Evolutionary conservation across 2,888 invertebrate genomes (phyloP).

Genomic region (Oscheius sp.): DNA sequence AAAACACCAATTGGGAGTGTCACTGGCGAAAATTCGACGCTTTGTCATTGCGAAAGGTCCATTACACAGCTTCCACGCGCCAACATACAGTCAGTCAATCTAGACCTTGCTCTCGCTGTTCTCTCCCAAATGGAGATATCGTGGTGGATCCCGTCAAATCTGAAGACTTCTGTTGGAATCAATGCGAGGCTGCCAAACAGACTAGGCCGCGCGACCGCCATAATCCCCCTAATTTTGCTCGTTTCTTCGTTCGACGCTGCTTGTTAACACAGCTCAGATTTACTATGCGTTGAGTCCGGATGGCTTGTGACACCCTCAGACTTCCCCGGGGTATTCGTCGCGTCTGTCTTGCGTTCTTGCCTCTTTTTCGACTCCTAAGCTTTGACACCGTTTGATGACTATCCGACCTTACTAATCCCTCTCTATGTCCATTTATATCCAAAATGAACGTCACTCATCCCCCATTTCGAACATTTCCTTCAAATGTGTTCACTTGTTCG

Average conservation of each 20-base stretch:
- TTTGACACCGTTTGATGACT: conserved; percentile 16
- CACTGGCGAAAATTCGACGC: no score
- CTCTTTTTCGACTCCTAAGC: neutral
- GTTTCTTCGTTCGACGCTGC: conserved; percentile 36
- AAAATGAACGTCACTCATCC: no score
- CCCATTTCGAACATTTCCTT: no score
- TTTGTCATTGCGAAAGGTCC: neutral
- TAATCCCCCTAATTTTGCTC: conserved; percentile 39
- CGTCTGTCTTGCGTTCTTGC: conserved; percentile 13
- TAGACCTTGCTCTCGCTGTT: no score
- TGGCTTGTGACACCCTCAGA: conserved; percentile 22
- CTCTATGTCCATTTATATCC: no score
- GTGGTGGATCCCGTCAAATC: conserved; percentile 27
- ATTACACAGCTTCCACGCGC: no score
- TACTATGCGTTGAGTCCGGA: conserved; percentile 24
- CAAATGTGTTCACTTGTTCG: no score
- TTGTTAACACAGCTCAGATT: conserved; percentile 37
- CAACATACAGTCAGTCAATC: no score
- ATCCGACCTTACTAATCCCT: no score
- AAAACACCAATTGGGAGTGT: no score
- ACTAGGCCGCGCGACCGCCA: conserved; percentile 31
- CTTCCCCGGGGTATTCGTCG: conserved; percentile 37
- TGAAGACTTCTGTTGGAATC: conserved; percentile 35
- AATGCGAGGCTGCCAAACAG: conserved; percentile 38
- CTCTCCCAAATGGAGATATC: neutral